Percentiles rank a stretch among this genome's conserved stretches.
Conservation (phyloP, 2,113 vertebrate genomes). For the Sinocyclocheilus maitianheensis region DNA sequence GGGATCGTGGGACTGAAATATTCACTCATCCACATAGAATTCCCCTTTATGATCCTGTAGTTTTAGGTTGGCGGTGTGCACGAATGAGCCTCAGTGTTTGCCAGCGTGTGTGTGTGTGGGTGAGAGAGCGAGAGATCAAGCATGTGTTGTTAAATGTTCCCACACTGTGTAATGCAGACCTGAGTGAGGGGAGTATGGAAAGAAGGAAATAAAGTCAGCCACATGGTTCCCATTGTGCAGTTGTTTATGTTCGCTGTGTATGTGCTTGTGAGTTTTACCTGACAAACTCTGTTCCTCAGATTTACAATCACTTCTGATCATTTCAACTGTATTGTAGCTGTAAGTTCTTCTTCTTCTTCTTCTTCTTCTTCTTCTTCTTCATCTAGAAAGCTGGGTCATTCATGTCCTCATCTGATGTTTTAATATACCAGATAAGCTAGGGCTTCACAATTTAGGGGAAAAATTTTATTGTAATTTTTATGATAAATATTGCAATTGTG, state of each 20-base stretch:
- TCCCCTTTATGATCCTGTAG: conserved; percentile 33
- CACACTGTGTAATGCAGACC: conserved; percentile 48
- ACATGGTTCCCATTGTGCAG: conserved; percentile 48
- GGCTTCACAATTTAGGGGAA: no score
- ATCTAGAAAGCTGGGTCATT: no score
- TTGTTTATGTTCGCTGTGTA: conserved; percentile 38
- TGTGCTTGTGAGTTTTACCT: conserved; percentile 35
- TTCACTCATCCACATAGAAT: conserved; percentile 41
- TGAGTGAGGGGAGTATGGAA: conserved; percentile 42
- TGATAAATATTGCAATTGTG: no score
- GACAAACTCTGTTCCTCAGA: not conserved
- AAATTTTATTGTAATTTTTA: no score
- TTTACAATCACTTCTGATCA: not conserved
- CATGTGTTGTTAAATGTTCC: conserved; percentile 48
- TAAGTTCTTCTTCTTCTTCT: not conserved
- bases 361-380: not conserved
- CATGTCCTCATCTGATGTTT: no score
- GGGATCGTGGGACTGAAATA: conserved; percentile 9
- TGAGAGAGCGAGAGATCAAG: not conserved
- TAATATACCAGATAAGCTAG: no score
- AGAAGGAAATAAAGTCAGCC: conserved; percentile 31
- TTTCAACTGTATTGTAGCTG: not conserved
- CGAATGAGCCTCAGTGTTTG: conserved; percentile 15
- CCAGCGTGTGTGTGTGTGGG: conserved; percentile 45
- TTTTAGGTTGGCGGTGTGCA: not conserved